Evolutionary conservation across 1,140 invertebrate genomes (phyloP).

Genomic region (Chrysopa pallens): DNA sequence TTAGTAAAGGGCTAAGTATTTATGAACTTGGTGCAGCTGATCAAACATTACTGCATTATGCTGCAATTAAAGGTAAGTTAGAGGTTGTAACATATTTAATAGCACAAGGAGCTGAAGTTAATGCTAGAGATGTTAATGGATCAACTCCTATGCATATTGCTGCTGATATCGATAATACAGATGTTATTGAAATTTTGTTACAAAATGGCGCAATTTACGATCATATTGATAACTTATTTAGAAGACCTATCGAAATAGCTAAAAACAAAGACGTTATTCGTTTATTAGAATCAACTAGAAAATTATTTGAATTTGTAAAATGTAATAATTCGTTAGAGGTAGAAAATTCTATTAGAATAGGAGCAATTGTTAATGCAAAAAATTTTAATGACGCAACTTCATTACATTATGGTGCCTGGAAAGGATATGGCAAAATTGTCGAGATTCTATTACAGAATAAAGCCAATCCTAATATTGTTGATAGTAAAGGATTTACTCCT

Average conservation of each 20-base stretch:
- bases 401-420: slow-evolving; percentile 7
- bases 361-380: slow-evolving; percentile 6
- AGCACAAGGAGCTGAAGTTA: slow-evolving; percentile 5
- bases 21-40: no score
- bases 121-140: slow-evolving; percentile 4
- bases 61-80: slow-evolving; percentile 3
- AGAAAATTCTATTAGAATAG: neutral
- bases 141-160: slow-evolving; percentile 24
- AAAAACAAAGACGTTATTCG: no score
- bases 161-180: slow-evolving; percentile 17
- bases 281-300: no score
- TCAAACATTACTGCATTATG: slow-evolving; percentile 6
- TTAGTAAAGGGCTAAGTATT: no score
- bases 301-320: no score
- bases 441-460: slow-evolving; percentile 9
- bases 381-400: slow-evolving; percentile 6
- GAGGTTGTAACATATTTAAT: slow-evolving; percentile 7
- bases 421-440: slow-evolving; percentile 3
- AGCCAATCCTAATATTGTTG: slow-evolving; percentile 7
- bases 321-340: no score
- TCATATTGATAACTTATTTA: no score
- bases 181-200: slow-evolving; percentile 5
- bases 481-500: slow-evolving; percentile 5
- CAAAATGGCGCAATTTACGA: neutral
- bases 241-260: no score